Evolutionary conservation across 2,113 vertebrate genomes (phyloP), one percentile per base, ranked within the genome.

Genomic region (Sminthopsis crassicaudata): DNA sequence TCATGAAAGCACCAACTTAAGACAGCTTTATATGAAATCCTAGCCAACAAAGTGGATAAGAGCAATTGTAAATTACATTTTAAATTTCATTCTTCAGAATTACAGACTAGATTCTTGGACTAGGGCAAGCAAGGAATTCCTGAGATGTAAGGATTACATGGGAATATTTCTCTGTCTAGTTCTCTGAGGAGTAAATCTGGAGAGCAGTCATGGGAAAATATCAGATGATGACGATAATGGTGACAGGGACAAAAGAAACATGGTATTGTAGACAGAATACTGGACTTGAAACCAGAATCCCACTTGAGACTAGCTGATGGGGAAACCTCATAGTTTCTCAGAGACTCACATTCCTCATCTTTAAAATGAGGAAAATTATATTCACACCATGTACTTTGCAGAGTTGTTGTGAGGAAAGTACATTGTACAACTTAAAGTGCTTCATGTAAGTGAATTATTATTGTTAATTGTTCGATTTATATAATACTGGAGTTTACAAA

Each of bases 151-250:
- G 92, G 4, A 84, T 76, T 91, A 95, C 96, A 84, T 93, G 67
- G 4, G 46, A 91, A 84, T 84, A 84, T 84, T 84, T 84, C 67
- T 84, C 67, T 84, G 67, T 42, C 67, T 84, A 42, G n/a, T 84
- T 84, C 84, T 96, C 46, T 92, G 67, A 93, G 84, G 60, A 89
- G 53, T 94, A 93, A 96, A 95, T 96, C 53, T 91, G 96, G 88
- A 94, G 30, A 50, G 46, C 36, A 90, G 89, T 60, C 30, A 50
- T 96, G 14, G 46, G 88, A 92, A 42, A 93, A 94, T 19, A 84
- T 84, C 67, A 42, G n/a, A 84, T 22, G 67, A 84, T 42, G 67
- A 84, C 36, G 67, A 84, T 50, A 48, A 46, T 90, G 89, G 46
- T 51, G 46, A 11, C 46, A 51, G 46, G 14, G 89, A 48, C 25